A percentile compares a stretch with the other conserved stretches of the same genome.
Conservation (phyloP, 2,797 vertebrate species). For the Malacoraja senta region DNA sequence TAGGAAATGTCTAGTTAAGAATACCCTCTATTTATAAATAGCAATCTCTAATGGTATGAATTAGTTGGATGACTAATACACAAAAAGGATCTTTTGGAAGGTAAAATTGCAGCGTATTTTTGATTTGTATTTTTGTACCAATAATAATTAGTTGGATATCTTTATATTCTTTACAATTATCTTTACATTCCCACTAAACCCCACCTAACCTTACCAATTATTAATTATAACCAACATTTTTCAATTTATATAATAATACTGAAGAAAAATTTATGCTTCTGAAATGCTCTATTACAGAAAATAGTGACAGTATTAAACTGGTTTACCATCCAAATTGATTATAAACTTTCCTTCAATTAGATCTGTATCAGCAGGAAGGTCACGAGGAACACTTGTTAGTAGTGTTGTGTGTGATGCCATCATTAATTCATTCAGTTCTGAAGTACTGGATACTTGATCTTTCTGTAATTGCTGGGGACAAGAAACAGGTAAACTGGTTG, state of each 20-base stretch:
- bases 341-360: conserved; percentile 71
- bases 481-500: background rate
- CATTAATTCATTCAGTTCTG: conserved; percentile 87
- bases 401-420: conserved; percentile 80
- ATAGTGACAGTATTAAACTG: background rate
- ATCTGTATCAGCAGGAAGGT: conserved; percentile 57
- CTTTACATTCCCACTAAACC: background rate
- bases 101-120: background rate
- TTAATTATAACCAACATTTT: background rate
- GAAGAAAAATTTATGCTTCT: background rate
- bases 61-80: no score
- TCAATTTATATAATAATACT: background rate
- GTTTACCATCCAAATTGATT: conserved; percentile 88
- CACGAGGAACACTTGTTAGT: conserved; percentile 62
- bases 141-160: no score
- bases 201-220: background rate
- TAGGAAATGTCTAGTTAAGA: background rate
- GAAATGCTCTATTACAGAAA: background rate
- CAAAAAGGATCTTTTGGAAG: background rate
- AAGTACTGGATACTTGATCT: conserved; percentile 70
- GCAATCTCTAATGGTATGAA: background rate
- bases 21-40: background rate
- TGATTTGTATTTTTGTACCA: no score
- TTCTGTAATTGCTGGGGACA: conserved; percentile 73
- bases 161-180: background rate